Base-by-base conservation (phyloP, 1,140 invertebrate genomes). In the Micrasema minimum region DNA sequence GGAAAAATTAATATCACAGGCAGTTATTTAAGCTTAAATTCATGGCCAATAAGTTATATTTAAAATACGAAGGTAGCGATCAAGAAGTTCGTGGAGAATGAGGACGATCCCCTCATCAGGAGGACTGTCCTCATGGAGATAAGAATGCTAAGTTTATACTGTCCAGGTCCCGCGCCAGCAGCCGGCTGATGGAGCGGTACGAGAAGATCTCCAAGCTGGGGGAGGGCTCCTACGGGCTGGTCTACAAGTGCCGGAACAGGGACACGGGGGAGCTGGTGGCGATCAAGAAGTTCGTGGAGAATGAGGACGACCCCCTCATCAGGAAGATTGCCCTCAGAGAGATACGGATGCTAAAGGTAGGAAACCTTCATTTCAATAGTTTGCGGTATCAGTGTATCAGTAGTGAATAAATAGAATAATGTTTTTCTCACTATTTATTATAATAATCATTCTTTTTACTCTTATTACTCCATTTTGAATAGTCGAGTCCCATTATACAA, bases 211-310 rank as follows among this genome's bases (percentile, higher is more conserved):
- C 90, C 46, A 97, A 98, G 79, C 91, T 99, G 38, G 98, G 98
- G 69, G 98, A 99, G 86, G 98, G 98, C 64, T 98, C 96, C 45
- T 99, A 99, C 82, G 98, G 98, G 7, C 90, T 99, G 66, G 98
- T 99, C 51, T 99, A 98, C 88, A 99, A 99, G 82, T 99, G 98
- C 83, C 90, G 96, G 48, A 97, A 99, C 84, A 87, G 94, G 75
- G 97, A 99, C 77, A 99, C 94, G 1, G 95, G 96, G 5, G 92
- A 96, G 77, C 86, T 99, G 46, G 98, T 99, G 11, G 98, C 98
- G 10, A 98, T 99, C 18, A 99, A 99, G 85, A 97, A 99, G 81
- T 99, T 99, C 82, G 93, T 98, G 9, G 97, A 99, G 83, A 97
- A 96, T 11, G 98, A 99, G 83, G 97, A 99, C 77, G 98, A 99